Percentiles rank a stretch among this genome's conserved stretches.
phyloP scores from a whole-genome alignment of 2,888 invertebrate genomes.

The Papilio elwesi region DNA sequence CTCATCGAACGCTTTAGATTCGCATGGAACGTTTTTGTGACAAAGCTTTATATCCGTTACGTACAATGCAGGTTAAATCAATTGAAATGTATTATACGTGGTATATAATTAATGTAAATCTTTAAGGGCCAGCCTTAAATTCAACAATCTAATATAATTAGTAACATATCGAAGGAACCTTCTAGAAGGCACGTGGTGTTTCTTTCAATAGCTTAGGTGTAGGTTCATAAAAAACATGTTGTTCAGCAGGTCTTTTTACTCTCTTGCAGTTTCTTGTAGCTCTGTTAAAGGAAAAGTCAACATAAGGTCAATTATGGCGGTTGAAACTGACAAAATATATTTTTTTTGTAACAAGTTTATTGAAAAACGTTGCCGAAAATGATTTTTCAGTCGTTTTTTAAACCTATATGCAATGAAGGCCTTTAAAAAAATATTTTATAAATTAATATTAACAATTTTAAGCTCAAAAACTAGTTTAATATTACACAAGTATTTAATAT shows the following conservation, averaged over 20 bases:
- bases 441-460: too few species aligned
- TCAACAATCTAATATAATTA: neutral
- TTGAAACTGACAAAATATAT: too few species aligned
- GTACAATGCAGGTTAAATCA: neutral
- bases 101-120: neutral
- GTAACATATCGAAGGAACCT: constrained; percentile 9
- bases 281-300: constrained; percentile 58
- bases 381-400: too few species aligned
- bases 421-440: too few species aligned
- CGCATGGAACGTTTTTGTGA: too few species aligned
- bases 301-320: too few species aligned
- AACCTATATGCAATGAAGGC: too few species aligned
- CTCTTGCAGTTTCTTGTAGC: constrained; percentile 64
- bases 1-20: too few species aligned
- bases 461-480: too few species aligned
- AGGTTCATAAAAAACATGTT: neutral
- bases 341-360: neutral
- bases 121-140: constrained; percentile 33
- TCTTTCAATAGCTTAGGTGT: neutral
- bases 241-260: constrained; percentile 50
- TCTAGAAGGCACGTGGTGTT: neutral
- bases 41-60: neutral
- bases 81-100: too few species aligned
- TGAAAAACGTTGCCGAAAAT: too few species aligned
- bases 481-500: too few species aligned